Percentiles rank a stretch among this genome's conserved stretches.
Evolutionary conservation across 1,140 invertebrate genomes (phyloP).

Genomic region (Tetragonula clypearis): DNA sequence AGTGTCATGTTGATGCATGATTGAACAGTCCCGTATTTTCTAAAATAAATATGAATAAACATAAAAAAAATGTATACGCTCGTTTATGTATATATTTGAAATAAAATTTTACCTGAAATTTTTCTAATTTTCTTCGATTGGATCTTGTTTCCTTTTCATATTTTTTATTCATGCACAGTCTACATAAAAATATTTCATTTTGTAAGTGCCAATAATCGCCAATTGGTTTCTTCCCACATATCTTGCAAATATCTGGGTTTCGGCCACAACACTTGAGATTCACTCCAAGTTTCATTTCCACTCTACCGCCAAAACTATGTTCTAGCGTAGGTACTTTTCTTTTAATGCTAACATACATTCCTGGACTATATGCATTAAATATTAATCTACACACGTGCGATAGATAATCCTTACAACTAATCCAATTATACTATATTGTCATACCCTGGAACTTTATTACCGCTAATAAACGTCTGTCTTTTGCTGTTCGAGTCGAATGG

Average conservation of each 20-base stretch:
- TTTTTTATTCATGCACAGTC: slow-evolving; percentile 70
- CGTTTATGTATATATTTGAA: slow-evolving; percentile 15
- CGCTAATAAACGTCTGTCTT: slow-evolving; percentile 45
- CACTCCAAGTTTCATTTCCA: slow-evolving; percentile 73
- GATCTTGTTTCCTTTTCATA: slow-evolving; percentile 55
- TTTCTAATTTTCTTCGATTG: slow-evolving; percentile 61
- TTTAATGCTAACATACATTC: slow-evolving; percentile 59
- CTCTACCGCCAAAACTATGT: slow-evolving; percentile 74
- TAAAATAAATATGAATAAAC: slow-evolving; percentile 56
- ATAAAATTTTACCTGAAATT: slow-evolving; percentile 68
- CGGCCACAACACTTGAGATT: slow-evolving; percentile 74
- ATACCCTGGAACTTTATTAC: slow-evolving; percentile 73
- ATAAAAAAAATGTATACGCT: slow-evolving; percentile 23
- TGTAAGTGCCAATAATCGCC: slow-evolving; percentile 78
- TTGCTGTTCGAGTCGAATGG: slow-evolving; percentile 63
- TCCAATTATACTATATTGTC: slow-evolving; percentile 23
- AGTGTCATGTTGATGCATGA: slow-evolving; percentile 74
- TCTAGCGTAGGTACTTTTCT: slow-evolving; percentile 62
- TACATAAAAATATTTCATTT: slow-evolving; percentile 73
- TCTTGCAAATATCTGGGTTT: slow-evolving; percentile 72
- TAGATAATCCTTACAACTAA: slow-evolving; percentile 11
- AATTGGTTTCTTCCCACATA: slow-evolving; percentile 66
- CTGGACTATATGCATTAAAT: slow-evolving; percentile 65
- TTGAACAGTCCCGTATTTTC: slow-evolving; percentile 77
- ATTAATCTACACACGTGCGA: slow-evolving; percentile 19